Conservation (phyloP, 2,888 invertebrate genomes). For the Norana najaformis region DNA sequence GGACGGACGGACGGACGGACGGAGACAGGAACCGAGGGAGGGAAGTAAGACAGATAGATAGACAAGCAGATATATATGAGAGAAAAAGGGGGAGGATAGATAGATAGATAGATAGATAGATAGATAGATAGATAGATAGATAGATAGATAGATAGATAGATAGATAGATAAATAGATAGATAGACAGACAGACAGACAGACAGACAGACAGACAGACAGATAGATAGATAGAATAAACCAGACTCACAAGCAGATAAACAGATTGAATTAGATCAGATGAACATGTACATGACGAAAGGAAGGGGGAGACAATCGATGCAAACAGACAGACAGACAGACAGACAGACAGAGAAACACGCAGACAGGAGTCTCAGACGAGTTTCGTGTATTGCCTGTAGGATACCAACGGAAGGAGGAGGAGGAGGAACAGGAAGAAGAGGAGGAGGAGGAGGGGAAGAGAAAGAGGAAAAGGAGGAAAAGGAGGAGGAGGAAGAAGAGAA, state of each 20-base stretch:
- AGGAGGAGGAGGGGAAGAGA: not conserved
- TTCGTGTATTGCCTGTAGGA: not conserved
- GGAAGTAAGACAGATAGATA: not conserved
- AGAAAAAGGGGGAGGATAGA: not conserved
- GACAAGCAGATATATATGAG: not conserved
- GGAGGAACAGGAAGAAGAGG: not conserved
- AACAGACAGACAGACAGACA: not conserved
- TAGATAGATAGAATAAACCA: not conserved
- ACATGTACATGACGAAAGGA: too few relatives aligned
- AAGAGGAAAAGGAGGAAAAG: not conserved
- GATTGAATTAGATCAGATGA: too few relatives aligned
- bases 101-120: not conserved
- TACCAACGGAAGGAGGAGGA: not conserved
- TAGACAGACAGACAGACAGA: not conserved
- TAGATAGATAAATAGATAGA: not conserved
- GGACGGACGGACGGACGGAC: too few relatives aligned
- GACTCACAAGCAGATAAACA: too few relatives aligned
- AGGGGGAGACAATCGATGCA: not conserved
- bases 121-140: not conserved
- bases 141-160: not conserved
- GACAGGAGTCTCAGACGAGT: not conserved
- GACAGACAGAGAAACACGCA: not conserved
- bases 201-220: not conserved
- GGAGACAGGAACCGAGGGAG: not conserved
- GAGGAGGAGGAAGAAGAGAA: not conserved